phyloP scores from a whole-genome alignment of 2,797 vertebrate species.

The Oreochromis grahami region DNA sequence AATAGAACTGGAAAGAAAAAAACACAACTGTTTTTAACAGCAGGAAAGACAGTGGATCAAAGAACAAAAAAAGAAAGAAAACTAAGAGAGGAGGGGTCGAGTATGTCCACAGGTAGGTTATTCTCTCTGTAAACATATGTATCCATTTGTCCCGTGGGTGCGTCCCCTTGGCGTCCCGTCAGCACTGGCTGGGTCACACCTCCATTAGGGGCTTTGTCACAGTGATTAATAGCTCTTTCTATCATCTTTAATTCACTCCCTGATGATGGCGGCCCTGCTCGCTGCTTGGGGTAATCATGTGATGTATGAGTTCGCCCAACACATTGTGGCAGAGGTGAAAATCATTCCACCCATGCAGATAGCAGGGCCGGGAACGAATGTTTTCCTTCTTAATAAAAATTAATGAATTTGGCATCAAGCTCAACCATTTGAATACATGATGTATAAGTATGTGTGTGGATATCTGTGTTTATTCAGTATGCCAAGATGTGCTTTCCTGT shows the following conservation, averaged over 20 bases:
- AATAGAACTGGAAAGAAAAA: not conserved
- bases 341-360: slow-evolving; percentile 97
- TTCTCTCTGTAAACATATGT: slow-evolving; percentile 98
- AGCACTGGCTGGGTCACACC: slow-evolving; percentile 93
- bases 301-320: slow-evolving; percentile 98
- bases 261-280: slow-evolving; percentile 97
- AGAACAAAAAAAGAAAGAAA: not conserved
- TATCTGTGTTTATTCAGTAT: slow-evolving; percentile 6
- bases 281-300: slow-evolving; percentile 97
- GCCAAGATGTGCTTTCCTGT: slow-evolving; percentile 12
- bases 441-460: not conserved
- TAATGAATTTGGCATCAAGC: slow-evolving; percentile 89
- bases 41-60: not conserved
- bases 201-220: slow-evolving; percentile 99
- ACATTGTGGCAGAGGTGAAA: slow-evolving; percentile 99
- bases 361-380: slow-evolving; percentile 90
- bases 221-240: slow-evolving; percentile 99
- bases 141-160: slow-evolving; percentile 93
- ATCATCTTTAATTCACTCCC: slow-evolving; percentile 99
- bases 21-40: not conserved
- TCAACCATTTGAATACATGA: slow-evolving; percentile 64
- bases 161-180: slow-evolving; percentile 86
- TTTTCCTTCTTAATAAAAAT: slow-evolving; percentile 96
- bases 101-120: slow-evolving; percentile 94
- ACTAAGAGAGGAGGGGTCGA: not conserved